Conservation (phyloP, 2,113 vertebrate species). For the Hiodon alosoides region DNA sequence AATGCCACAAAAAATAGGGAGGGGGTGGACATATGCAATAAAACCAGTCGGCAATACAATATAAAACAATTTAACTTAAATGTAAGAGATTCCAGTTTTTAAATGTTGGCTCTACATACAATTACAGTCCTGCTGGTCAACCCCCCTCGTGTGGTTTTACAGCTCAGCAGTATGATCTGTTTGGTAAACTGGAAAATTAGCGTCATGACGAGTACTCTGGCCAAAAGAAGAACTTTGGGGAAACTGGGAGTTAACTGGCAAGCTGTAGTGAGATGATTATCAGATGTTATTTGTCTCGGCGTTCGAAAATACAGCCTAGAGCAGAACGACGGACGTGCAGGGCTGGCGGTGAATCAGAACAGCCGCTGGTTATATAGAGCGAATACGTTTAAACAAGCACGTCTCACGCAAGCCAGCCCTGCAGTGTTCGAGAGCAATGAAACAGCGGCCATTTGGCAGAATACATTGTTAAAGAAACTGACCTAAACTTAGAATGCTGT, state of each 20-base stretch:
- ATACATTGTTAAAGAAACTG: too few species aligned
- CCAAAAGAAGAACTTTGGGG: slow-evolving; percentile 5
- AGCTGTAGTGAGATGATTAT: neutral
- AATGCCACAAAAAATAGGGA: neutral
- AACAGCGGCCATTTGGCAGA: neutral
- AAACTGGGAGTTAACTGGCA: neutral
- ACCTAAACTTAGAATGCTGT: too few species aligned
- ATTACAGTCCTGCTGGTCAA: too few species aligned
- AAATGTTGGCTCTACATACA: too few species aligned
- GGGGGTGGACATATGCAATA: neutral
- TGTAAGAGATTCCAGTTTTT: too few species aligned
- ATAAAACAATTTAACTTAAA: neutral
- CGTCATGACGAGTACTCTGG: neutral
- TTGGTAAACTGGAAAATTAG: neutral
- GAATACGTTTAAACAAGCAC: neutral
- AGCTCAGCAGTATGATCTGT: neutral
- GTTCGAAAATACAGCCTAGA: neutral
- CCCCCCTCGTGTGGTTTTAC: too few species aligned
- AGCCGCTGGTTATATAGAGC: neutral
- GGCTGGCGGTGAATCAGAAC: neutral
- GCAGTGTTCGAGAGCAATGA: neutral
- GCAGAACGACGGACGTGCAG: neutral
- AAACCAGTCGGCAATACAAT: neutral
- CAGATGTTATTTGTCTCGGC: slow-evolving; percentile 12
- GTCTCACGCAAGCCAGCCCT: too few species aligned